Evolutionary conservation across 2,113 vertebrate genomes (phyloP), one percentile per base, ranked within the genome.

Genomic region (Cariama cristata): DNA sequence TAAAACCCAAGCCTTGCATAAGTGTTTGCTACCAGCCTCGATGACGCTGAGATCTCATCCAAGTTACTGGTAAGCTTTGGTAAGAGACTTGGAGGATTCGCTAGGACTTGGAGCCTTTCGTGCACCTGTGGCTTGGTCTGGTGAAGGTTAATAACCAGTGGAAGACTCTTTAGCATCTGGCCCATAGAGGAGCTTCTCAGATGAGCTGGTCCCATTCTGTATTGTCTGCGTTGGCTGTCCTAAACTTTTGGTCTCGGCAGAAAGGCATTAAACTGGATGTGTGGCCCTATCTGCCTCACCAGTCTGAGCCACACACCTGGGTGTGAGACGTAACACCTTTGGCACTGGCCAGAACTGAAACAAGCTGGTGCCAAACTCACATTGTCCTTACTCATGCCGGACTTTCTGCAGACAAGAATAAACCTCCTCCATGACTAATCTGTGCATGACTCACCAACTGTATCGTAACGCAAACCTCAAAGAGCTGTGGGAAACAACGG

Each of bases 341-440:
- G 80, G 79, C 88, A 63, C 59, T 0, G 1, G 58, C 55, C 75
- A 94, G 64, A 93, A 73, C 59, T 0, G 45, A 92, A 92, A 92
- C 56, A 28, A 76, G 56, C 64, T 5, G 20, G 40, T 89, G 80
- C 91, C 83, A 68, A 74, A 44, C 56, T 68, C 8, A 1, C 35
- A 3, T 19, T 59, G 82, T 58, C 88, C 79, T 84, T 95, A 88
- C 68, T 96, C 91, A 91, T 11, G 75, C 88, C 0, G 60, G 94
- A 93, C 92, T 92, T 95, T 93, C 90, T 71, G 68, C 53, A 74
- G 88, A 80, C 63, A 27, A 84, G 90, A 96, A 84, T 90, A 92
- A 92, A 84, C 52, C 68, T 91, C 66, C 63, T 80, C 73, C 45
- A 11, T 95, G 96, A 96, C 88, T 96, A 96, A 95, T 88, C 44